Evolutionary conservation across 2,797 vertebrate species (phyloP).

Genomic region (Lycodopsis pacificus): DNA sequence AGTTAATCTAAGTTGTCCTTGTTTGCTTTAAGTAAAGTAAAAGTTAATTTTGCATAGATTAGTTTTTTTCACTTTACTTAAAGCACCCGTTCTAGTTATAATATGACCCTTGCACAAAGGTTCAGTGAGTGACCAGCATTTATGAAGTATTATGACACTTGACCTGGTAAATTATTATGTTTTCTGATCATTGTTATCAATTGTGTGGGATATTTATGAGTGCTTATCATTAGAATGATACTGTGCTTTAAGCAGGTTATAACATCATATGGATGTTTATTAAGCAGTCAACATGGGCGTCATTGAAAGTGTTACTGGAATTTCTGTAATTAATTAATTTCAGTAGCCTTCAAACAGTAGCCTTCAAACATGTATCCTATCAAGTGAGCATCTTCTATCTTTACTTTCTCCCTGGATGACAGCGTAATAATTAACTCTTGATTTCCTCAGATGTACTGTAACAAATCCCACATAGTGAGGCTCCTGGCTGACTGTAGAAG

Average conservation of each 20-base stretch:
- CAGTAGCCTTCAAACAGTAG: background rate
- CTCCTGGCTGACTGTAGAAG: conserved; percentile 7
- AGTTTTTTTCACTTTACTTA: no score
- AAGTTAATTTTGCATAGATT: no score
- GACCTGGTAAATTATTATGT: no score
- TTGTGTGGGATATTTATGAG: background rate
- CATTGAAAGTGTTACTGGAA: background rate
- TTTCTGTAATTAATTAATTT: no score
- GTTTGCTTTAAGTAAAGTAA: background rate
- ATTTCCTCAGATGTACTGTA: conserved; percentile 19
- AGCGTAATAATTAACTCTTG: background rate
- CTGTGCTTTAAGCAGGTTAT: background rate
- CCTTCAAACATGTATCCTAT: background rate
- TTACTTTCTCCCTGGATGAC: background rate
- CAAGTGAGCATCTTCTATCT: conserved; percentile 3
- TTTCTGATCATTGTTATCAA: background rate
- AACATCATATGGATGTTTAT: background rate
- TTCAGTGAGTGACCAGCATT: no score
- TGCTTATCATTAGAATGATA: background rate
- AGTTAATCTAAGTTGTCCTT: background rate
- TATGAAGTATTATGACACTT: background rate
- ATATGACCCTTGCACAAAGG: no score
- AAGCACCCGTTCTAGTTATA: no score
- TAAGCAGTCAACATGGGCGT: background rate
- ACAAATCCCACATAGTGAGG: conserved; percentile 20